phyloP scores from a whole-genome alignment of 1,140 invertebrate genomes.

The Trachelipus rathkii region DNA sequence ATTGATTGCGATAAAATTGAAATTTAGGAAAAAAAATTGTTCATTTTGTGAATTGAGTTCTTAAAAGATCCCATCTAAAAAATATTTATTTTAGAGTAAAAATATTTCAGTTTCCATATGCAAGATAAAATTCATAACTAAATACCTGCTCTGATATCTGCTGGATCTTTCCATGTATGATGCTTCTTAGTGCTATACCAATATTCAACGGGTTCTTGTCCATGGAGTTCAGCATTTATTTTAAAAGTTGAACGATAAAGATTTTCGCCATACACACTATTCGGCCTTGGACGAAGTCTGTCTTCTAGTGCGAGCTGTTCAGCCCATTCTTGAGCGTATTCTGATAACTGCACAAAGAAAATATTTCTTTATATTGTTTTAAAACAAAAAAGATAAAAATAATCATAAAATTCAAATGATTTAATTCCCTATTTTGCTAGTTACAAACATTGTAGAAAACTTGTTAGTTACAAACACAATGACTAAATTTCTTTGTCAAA shows the following conservation, averaged over 20 bases:
- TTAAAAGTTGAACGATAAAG: conserved; percentile 71
- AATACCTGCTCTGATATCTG: conserved; percentile 43
- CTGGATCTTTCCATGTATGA: conserved; percentile 48
- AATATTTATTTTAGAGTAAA: too few species aligned
- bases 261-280: conserved; percentile 67
- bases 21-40: too few species aligned
- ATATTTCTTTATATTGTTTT: not conserved
- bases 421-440: too few species aligned
- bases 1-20: too few species aligned
- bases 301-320: conserved; percentile 64
- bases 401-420: too few species aligned
- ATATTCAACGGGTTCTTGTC: conserved; percentile 67
- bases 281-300: conserved; percentile 65
- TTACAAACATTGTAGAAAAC: too few species aligned
- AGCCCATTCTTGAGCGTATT: conserved; percentile 77
- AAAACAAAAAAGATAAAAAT: too few species aligned
- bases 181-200: conserved; percentile 60
- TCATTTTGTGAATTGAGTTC: too few species aligned
- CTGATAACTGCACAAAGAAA: conserved; percentile 49
- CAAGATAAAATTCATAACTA: not conserved
- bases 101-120: too few species aligned
- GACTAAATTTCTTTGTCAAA: too few species aligned
- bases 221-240: conserved; percentile 61
- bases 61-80: too few species aligned
- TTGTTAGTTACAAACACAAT: too few species aligned